These are phyloP conservation scores for Emydoidea blandingii DNA, from an alignment of 2,797 vertebrate species.

Conservation along the genomic window DNA sequence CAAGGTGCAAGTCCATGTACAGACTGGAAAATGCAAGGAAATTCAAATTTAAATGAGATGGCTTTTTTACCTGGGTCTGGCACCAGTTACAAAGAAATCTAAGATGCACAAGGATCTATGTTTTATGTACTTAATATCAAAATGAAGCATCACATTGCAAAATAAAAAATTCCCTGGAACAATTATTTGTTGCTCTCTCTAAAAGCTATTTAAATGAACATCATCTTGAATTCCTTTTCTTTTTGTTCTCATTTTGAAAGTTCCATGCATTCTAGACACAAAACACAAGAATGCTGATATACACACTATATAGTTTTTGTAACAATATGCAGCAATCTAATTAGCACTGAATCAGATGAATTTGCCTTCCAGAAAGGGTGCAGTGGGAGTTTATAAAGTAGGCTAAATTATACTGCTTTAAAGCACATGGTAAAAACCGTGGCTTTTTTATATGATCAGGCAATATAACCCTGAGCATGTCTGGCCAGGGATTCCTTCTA, in stretches of 20 bases:
- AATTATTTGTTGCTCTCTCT: constrained; percentile 19
- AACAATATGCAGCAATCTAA: neutral
- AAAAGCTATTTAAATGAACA: constrained; percentile 41
- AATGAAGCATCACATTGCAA: constrained; percentile 50
- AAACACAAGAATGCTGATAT: neutral
- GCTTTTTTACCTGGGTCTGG: neutral
- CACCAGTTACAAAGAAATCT: neutral
- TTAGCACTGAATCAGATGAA: constrained; percentile 5
- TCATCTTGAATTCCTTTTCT: constrained; percentile 24
- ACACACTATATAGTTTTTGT: neutral
- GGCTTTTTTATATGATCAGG: neutral
- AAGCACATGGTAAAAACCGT: neutral
- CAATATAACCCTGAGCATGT: neutral
- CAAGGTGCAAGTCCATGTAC: neutral
- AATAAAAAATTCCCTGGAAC: neutral
- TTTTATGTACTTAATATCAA: neutral
- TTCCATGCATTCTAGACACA: neutral
- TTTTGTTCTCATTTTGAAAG: constrained; percentile 31
- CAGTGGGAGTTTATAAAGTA: neutral
- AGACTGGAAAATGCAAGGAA: neutral
- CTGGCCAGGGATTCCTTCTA: neutral
- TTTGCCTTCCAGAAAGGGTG: neutral
- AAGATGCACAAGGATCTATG: constrained; percentile 16
- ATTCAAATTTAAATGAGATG: neutral
- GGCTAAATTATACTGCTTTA: constrained; percentile 11